Evolutionary conservation across 2,888 invertebrate species (phyloP).

Genomic region (Tetrapedia diversipes): DNA sequence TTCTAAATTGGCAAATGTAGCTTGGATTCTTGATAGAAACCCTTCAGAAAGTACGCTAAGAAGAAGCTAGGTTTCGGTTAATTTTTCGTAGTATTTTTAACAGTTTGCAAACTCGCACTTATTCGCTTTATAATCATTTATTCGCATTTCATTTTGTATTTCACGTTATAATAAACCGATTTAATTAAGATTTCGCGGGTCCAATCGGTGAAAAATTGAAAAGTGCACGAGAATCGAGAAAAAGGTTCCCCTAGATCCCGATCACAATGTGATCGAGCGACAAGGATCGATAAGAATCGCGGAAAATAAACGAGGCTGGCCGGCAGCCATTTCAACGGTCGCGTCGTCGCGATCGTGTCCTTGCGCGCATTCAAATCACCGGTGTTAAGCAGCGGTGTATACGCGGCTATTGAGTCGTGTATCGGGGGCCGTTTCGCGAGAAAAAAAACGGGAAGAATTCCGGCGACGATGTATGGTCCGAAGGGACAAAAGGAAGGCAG

Average conservation of each 20-base stretch:
- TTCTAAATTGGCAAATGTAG: too few species aligned
- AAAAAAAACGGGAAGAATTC: slow-evolving; percentile 7
- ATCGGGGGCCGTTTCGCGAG: slow-evolving; percentile 15
- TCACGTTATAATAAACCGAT: slow-evolving; percentile 48
- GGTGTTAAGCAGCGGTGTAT: slow-evolving; percentile 42
- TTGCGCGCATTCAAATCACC: slow-evolving; percentile 50
- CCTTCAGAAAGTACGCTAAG: too few species aligned
- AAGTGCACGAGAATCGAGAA: slow-evolving; percentile 1
- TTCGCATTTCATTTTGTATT: slow-evolving; percentile 43
- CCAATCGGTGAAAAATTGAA: not conserved
- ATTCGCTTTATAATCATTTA: slow-evolving; percentile 28
- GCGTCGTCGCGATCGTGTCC: slow-evolving; percentile 25
- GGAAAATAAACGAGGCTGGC: slow-evolving; percentile 46
- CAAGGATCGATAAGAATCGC: slow-evolving; percentile 54
- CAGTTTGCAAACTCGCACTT: slow-evolving; percentile 24
- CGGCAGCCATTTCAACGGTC: slow-evolving; percentile 59
- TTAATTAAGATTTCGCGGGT: slow-evolving; percentile 50
- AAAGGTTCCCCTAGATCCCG: slow-evolving; percentile 11
- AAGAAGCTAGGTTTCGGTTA: too few species aligned
- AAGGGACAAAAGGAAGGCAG: slow-evolving; percentile 13
- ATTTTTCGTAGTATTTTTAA: too few species aligned
- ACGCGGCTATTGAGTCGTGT: slow-evolving; percentile 51
- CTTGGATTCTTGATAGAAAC: too few species aligned
- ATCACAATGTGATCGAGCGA: slow-evolving; percentile 46
- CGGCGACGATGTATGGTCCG: slow-evolving; percentile 3